Evolutionary conservation across 2,888 invertebrate species (phyloP).

Genomic region (Callinectes sapidus): DNA sequence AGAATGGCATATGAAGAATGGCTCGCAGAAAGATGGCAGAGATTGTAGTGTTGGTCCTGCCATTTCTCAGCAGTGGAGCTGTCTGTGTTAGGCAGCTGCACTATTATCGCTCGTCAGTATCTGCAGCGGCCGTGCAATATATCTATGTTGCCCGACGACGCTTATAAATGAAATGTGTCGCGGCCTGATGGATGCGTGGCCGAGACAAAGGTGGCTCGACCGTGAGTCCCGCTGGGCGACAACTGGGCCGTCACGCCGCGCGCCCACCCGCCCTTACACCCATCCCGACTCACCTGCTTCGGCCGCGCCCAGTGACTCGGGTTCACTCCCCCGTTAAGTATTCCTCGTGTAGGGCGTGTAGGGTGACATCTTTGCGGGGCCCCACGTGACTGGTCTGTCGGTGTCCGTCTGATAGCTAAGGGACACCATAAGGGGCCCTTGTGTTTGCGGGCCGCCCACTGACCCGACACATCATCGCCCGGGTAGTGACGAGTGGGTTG

Average conservation of each 20-base stretch:
- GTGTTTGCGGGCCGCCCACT: conserved; percentile 21
- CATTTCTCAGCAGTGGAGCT: conserved; percentile 64
- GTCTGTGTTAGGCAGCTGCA: conserved; percentile 64
- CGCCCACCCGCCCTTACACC: conserved; percentile 48
- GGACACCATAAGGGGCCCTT: neutral
- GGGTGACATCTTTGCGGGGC: conserved; percentile 10
- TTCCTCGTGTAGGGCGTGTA: conserved; percentile 19
- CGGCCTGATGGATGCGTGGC: conserved; percentile 61
- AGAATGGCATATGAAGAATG: conserved; percentile 66
- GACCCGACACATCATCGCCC: conserved; percentile 31
- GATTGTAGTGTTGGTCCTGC: conserved; percentile 67
- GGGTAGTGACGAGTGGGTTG: conserved; percentile 27
- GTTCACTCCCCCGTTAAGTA: conserved; percentile 7
- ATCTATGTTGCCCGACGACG: conserved; percentile 64
- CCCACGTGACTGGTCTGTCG: conserved; percentile 23
- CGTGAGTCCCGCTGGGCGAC: conserved; percentile 68
- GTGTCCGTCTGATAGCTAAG: neutral
- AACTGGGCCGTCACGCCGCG: conserved; percentile 60
- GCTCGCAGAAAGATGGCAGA: conserved; percentile 63
- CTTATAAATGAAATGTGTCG: conserved; percentile 69
- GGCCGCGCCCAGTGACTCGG: neutral
- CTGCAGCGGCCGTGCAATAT: conserved; percentile 61
- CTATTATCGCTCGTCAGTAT: conserved; percentile 68
- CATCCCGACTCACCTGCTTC: conserved; percentile 5
- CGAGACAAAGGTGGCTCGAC: conserved; percentile 62